Conservation (phyloP, 2,888 invertebrate species). For the Pimpla rufipes region DNA sequence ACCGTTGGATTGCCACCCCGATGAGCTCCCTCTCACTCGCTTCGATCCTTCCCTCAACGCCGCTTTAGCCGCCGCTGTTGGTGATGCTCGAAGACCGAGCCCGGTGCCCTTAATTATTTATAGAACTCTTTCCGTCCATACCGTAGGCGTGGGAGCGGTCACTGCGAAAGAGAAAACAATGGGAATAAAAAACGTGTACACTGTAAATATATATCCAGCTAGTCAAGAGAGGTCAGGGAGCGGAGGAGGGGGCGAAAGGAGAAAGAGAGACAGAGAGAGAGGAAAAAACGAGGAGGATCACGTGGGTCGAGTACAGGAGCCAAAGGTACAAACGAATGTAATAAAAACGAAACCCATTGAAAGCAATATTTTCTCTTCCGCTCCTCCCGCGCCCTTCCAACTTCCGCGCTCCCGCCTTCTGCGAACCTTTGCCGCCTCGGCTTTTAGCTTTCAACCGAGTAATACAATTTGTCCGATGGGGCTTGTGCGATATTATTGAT, state of each 20-base stretch:
- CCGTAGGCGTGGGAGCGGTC: constrained; percentile 23
- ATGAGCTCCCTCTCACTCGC: constrained; percentile 30
- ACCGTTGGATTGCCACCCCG: constrained; percentile 54
- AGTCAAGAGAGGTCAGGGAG: too few relatives aligned
- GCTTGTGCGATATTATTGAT: constrained; percentile 38
- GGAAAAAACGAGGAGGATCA: not conserved
- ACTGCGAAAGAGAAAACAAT: constrained; percentile 36
- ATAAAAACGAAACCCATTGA: not conserved
- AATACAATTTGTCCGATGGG: constrained; percentile 42
- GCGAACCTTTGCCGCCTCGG: not conserved
- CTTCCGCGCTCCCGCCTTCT: not conserved
- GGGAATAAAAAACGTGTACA: constrained; percentile 2
- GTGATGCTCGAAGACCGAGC: not conserved
- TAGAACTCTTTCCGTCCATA: constrained; percentile 28
- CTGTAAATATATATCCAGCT: not conserved
- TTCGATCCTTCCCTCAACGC: constrained; percentile 42
- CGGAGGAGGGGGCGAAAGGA: too few relatives aligned
- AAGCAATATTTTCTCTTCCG: constrained; percentile 24
- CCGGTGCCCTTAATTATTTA: constrained; percentile 56
- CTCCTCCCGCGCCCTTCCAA: not conserved
- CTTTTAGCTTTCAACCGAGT: constrained; percentile 8
- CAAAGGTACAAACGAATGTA: constrained; percentile 9
- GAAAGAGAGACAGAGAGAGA: not conserved
- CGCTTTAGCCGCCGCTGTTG: constrained; percentile 14
- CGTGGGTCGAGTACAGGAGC: not conserved